phyloP scores from a whole-genome alignment of 2,888 invertebrate genomes.

The Chouioia cunea region DNA sequence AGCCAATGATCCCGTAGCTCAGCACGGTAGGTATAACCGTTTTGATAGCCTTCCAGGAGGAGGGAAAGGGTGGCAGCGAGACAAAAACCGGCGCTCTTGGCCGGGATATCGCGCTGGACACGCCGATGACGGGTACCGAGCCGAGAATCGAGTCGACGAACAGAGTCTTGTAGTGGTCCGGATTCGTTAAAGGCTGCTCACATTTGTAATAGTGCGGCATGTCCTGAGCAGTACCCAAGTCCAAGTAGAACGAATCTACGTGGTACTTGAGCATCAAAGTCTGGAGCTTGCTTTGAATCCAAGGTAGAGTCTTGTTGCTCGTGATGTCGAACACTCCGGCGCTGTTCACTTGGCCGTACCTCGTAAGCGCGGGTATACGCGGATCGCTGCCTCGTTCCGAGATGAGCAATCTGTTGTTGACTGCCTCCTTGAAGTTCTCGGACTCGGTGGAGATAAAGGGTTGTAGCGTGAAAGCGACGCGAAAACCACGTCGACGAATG shows the following conservation, averaged over 20 bases:
- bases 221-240: constrained; percentile 85
- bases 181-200: constrained; percentile 79
- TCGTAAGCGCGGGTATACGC: constrained; percentile 84
- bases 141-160: constrained; percentile 76
- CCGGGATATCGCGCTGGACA: constrained; percentile 84
- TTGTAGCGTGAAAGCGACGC: constrained; percentile 89
- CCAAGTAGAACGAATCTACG: constrained; percentile 88
- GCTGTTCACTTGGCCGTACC: constrained; percentile 83
- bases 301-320: constrained; percentile 83
- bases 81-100: constrained; percentile 90
- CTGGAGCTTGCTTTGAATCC: constrained; percentile 83
- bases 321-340: constrained; percentile 90
- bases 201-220: constrained; percentile 89
- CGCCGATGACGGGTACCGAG: constrained; percentile 80
- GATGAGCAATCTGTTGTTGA: constrained; percentile 80
- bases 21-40: constrained; percentile 89
- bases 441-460: constrained; percentile 92
- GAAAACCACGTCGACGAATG: constrained; percentile 85
- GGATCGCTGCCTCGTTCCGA: constrained; percentile 84
- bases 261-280: constrained; percentile 79
- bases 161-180: constrained; percentile 84
- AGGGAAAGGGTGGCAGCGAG: constrained; percentile 86
- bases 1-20: constrained; percentile 91
- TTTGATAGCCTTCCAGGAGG: constrained; percentile 88
- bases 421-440: constrained; percentile 83